Percentiles rank a stretch among this genome's conserved stretches.
Evolutionary conservation across 2,113 vertebrate genomes (phyloP).

Genomic region (Mesembrinibis cayennensis): DNA sequence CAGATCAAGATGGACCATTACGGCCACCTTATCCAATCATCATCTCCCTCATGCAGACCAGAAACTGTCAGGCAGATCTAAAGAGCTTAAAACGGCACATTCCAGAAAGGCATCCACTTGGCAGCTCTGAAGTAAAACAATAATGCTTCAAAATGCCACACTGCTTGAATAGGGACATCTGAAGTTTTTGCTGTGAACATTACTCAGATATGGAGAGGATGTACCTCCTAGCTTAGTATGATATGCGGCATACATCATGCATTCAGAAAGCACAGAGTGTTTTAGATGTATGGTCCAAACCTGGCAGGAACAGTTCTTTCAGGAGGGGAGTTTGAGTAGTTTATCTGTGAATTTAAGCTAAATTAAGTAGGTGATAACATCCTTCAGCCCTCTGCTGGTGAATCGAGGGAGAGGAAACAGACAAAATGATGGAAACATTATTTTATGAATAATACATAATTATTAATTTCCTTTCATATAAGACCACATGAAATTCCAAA

Average conservation of each 20-base stretch:
- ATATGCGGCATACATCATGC: accelerated
- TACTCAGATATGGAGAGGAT: neutral
- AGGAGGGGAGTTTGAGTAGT: neutral
- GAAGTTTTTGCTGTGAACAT: neutral
- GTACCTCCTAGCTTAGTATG: neutral
- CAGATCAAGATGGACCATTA: neutral
- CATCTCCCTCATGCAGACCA: neutral
- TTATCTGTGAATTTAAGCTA: neutral
- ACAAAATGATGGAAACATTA: neutral
- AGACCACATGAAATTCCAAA: neutral
- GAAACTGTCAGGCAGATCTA: neutral
- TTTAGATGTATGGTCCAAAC: neutral
- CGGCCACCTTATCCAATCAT: neutral
- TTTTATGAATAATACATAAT: neutral
- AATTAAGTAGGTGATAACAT: neutral
- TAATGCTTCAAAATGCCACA: neutral
- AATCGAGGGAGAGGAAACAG: neutral
- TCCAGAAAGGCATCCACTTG: neutral
- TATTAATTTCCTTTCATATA: neutral
- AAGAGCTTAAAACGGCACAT: neutral
- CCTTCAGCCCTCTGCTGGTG: neutral
- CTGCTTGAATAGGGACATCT: neutral
- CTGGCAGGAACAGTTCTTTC: neutral
- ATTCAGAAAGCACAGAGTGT: neutral
- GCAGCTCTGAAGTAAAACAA: neutral